These are phyloP conservation scores for Stomatorhinus ivindoensis DNA, from an alignment of 2,113 vertebrate species.

Conservation along the genomic window DNA sequence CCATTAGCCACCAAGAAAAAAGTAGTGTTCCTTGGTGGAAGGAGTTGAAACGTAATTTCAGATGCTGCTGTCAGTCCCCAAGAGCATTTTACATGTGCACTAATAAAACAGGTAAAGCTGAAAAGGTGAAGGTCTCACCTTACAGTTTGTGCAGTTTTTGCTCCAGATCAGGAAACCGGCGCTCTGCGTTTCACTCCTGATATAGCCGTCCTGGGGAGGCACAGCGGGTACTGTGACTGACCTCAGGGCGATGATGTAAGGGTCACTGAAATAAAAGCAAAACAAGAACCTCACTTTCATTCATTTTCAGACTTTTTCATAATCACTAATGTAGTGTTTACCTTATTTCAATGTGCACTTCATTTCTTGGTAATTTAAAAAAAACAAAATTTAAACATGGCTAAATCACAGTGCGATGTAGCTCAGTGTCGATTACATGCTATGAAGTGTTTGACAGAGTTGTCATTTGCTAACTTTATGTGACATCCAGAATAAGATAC, in stretches of 20 bases:
- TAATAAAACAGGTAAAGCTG: background rate
- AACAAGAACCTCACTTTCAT: background rate
- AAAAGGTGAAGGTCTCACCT: background rate
- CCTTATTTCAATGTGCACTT: background rate
- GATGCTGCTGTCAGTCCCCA: background rate
- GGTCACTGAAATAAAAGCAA: conserved; percentile 44
- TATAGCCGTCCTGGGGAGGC: conserved; percentile 42
- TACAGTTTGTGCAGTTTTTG: background rate
- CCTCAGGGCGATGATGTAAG: conserved; percentile 52
- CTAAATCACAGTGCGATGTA: background rate
- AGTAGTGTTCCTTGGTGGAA: background rate
- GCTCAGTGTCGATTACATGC: background rate
- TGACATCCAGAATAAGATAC: background rate
- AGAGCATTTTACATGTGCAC: background rate
- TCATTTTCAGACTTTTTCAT: background rate
- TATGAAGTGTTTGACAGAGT: background rate
- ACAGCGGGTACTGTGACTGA: conserved; percentile 44
- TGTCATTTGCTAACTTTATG: background rate
- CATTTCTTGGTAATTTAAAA: background rate
- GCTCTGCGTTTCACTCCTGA: conserved; percentile 36
- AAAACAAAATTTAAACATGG: background rate
- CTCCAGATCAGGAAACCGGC: background rate
- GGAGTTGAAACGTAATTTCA: background rate
- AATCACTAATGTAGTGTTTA: background rate
- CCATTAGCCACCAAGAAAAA: background rate